Evolutionary conservation across 1,140 invertebrate genomes (phyloP).

Genomic region (Dreissena rostriformis): DNA sequence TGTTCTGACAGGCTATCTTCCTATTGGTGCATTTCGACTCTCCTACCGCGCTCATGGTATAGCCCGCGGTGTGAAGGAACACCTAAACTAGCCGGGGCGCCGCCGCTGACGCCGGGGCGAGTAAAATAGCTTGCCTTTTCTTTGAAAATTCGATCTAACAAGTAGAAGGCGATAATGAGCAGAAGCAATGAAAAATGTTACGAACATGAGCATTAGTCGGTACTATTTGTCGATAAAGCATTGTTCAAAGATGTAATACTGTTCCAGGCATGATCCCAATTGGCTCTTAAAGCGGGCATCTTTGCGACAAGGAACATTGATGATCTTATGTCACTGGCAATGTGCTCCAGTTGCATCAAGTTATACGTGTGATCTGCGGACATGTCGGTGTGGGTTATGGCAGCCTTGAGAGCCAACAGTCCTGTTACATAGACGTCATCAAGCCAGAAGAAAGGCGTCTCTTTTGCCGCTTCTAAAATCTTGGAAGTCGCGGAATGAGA

Average conservation of each 20-base stretch:
- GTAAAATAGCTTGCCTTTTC: too few species aligned
- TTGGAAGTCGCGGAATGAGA: conserved; percentile 56
- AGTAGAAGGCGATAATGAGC: too few species aligned
- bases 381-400: conserved; percentile 26
- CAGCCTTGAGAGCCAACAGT: conserved; percentile 25
- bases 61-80: too few species aligned
- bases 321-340: neutral
- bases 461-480: conserved; percentile 61
- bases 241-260: neutral
- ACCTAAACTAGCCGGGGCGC: too few species aligned
- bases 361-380: conserved; percentile 11
- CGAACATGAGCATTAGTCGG: too few species aligned
- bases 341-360: conserved; percentile 23
- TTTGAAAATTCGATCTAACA: too few species aligned
- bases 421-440: conserved; percentile 78
- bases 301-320: conserved; percentile 24
- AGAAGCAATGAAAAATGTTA: too few species aligned
- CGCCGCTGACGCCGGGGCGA: too few species aligned
- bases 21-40: too few species aligned
- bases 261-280: conserved; percentile 29
- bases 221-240: too few species aligned
- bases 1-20: too few species aligned
- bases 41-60: too few species aligned
- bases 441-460: conserved; percentile 71
- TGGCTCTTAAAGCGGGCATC: neutral